A percentile compares a stretch with the other conserved stretches of the same genome.
These are phyloP conservation scores for Andrena marginata DNA, from an alignment of 2,888 invertebrate species.

Conservation along the genomic window DNA sequence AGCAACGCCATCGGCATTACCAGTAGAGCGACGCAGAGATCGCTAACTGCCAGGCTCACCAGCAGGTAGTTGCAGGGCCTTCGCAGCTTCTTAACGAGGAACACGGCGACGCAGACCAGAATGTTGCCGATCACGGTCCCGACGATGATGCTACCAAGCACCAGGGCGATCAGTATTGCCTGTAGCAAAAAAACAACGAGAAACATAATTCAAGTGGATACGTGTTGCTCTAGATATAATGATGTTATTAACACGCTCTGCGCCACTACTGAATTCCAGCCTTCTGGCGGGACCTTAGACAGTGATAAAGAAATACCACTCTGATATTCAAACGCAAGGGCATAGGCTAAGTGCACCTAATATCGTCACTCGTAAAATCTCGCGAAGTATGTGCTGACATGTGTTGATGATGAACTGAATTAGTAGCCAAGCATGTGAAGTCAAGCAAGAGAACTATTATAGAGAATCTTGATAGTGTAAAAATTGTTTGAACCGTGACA, in stretches of 20 bases:
- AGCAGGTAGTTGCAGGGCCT: constrained; percentile 96
- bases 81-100: constrained; percentile 95
- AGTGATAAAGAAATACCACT: too few relatives aligned
- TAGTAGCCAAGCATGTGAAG: too few relatives aligned
- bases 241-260: not conserved
- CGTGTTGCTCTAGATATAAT: not conserved
- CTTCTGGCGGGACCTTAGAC: too few relatives aligned
- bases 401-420: too few relatives aligned
- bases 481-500: too few relatives aligned
- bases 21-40: constrained; percentile 96
- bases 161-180: constrained; percentile 90
- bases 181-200: constrained; percentile 70
- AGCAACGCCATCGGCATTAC: constrained; percentile 99
- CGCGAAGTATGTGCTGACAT: too few relatives aligned
- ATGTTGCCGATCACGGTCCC: constrained; percentile 95
- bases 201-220: not conserved
- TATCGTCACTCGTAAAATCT: too few relatives aligned
- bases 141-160: constrained; percentile 91
- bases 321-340: too few relatives aligned
- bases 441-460: too few relatives aligned
- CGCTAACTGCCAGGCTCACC: constrained; percentile 98
- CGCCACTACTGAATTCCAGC: too few relatives aligned
- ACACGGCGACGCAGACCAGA: constrained; percentile 97
- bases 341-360: too few relatives aligned
- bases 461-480: too few relatives aligned